Conservation (phyloP, 1,140 invertebrate species). For the Bombus difficillimus region DNA sequence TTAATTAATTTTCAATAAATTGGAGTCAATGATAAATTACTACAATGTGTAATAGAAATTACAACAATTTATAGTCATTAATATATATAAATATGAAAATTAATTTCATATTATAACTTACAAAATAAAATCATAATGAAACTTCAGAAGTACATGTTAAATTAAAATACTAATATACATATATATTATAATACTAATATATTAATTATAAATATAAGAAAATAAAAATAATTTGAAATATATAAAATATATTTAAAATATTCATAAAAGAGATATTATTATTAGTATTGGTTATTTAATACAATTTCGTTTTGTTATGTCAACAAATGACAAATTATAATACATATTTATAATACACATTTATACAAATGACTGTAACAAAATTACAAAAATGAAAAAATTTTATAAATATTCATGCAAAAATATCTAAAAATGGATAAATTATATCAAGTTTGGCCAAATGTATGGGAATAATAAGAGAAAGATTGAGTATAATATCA, state of each 20-base stretch:
- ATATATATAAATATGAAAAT: background rate
- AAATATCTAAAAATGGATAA: constrained; percentile 17
- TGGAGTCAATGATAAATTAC: background rate
- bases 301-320: background rate
- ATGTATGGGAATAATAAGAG: background rate
- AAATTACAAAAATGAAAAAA: background rate
- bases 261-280: background rate
- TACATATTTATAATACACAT: background rate
- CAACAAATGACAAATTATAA: background rate
- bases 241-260: constrained; percentile 6
- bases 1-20: background rate
- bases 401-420: background rate
- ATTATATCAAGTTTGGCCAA: background rate
- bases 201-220: background rate
- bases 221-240: constrained; percentile 1
- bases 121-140: background rate
- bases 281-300: background rate
- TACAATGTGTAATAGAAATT: background rate
- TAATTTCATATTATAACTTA: background rate
- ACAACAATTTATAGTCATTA: background rate
- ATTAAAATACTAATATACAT: background rate
- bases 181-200: background rate
- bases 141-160: background rate
- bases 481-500: background rate
- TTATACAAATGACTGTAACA: background rate